A percentile compares a stretch with the other conserved stretches of the same genome.
Conservation (phyloP, 1,140 invertebrate species). For the Drosophila leontia region DNA sequence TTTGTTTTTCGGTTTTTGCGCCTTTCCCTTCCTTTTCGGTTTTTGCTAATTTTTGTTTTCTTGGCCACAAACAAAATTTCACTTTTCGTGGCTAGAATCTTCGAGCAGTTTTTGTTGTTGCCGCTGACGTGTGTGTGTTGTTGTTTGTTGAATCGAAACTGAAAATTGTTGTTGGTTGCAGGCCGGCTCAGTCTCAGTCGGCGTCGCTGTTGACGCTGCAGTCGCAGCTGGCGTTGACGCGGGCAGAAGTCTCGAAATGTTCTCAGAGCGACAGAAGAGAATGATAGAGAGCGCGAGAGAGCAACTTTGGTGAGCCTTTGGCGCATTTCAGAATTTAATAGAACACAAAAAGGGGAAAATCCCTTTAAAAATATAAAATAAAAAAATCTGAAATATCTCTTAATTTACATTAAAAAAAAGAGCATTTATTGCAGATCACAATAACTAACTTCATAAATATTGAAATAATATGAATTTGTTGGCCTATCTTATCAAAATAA, state of each 20-base stretch:
- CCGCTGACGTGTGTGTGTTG: slow-evolving; percentile 30
- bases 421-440: too few species aligned
- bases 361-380: not conserved
- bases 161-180: slow-evolving; percentile 58
- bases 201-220: slow-evolving; percentile 9
- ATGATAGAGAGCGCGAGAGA: slow-evolving; percentile 16
- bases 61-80: slow-evolving; percentile 52
- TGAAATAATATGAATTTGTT: not conserved
- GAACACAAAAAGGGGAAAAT: not conserved
- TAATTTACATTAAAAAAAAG: too few species aligned
- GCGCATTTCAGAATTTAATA: not conserved
- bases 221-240: slow-evolving; percentile 24
- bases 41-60: slow-evolving; percentile 30
- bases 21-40: slow-evolving; percentile 8
- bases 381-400: too few species aligned
- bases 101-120: slow-evolving; percentile 53
- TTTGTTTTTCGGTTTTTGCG: slow-evolving; percentile 12
- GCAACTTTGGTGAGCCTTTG: slow-evolving; percentile 5
- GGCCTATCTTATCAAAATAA: not conserved
- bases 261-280: slow-evolving; percentile 32
- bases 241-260: slow-evolving; percentile 22
- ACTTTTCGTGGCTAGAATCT: slow-evolving; percentile 56
- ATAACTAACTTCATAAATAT: too few species aligned
- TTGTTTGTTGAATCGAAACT: slow-evolving; percentile 55
- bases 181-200: slow-evolving; percentile 36